A percentile compares a stretch with the other conserved stretches of the same genome.
These are phyloP conservation scores for Drymonia ruficornis DNA, from an alignment of 2,888 invertebrate species.

Conservation along the genomic window DNA sequence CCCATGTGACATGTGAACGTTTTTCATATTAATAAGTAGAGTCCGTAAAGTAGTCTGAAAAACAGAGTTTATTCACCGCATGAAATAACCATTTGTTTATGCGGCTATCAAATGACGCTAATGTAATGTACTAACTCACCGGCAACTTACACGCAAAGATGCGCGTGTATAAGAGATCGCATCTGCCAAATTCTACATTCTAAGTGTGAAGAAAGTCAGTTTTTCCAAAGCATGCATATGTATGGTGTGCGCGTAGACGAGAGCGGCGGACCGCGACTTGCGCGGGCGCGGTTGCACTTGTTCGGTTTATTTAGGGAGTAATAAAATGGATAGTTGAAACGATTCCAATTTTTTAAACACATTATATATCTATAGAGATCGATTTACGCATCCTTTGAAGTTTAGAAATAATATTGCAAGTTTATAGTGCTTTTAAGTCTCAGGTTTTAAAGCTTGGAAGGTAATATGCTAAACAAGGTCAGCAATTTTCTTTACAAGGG, in stretches of 20 bases:
- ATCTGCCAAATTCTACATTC: slow-evolving; percentile 69
- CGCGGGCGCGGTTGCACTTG: slow-evolving; percentile 16
- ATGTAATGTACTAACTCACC: slow-evolving; percentile 38
- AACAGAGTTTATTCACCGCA: not conserved
- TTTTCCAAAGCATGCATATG: slow-evolving; percentile 73
- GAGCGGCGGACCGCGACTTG: slow-evolving; percentile 59
- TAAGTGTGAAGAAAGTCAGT: slow-evolving; percentile 76
- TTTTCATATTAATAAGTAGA: too few species aligned
- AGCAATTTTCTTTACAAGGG: too few species aligned
- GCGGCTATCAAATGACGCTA: slow-evolving; percentile 17
- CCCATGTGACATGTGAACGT: too few species aligned
- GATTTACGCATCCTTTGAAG: not conserved
- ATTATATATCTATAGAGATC: slow-evolving; percentile 1
- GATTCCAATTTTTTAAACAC: slow-evolving; percentile 11
- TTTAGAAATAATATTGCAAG: not conserved
- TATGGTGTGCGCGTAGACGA: slow-evolving; percentile 56
- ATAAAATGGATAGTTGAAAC: slow-evolving; percentile 24
- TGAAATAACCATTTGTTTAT: slow-evolving; percentile 6
- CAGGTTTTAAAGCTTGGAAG: too few species aligned
- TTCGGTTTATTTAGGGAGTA: slow-evolving; percentile 33
- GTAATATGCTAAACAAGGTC: too few species aligned
- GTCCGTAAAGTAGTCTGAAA: too few species aligned
- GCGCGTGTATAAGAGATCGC: slow-evolving; percentile 64
- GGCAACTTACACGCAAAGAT: slow-evolving; percentile 54
- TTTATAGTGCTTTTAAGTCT: not conserved